Percentiles rank a stretch among this genome's conserved stretches.
phyloP scores from a whole-genome alignment of 2,113 vertebrate genomes.

The Cavia porcellus region DNA sequence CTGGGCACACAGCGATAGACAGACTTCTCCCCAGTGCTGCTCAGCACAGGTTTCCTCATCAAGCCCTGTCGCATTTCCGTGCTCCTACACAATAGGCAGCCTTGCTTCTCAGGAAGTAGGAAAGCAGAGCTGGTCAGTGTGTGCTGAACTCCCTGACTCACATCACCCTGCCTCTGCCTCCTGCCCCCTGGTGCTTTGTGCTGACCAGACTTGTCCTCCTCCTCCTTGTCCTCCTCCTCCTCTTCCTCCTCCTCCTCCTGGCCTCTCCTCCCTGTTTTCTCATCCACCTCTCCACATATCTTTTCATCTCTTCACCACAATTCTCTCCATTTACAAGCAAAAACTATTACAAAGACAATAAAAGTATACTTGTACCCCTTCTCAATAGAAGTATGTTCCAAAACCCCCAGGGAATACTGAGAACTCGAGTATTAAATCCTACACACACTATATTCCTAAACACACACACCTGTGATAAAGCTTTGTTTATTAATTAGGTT shows the following conservation, averaged over 20 bases:
- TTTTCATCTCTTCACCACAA: background rate
- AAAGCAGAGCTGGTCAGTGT: background rate
- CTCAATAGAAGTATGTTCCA: background rate
- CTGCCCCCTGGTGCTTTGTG: background rate
- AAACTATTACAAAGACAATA: background rate
- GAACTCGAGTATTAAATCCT: background rate
- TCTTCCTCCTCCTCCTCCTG: background rate
- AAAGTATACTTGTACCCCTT: background rate
- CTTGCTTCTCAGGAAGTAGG: background rate
- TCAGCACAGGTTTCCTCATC: too few species aligned
- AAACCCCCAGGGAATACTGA: background rate
- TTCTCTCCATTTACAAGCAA: background rate
- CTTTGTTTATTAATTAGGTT: background rate
- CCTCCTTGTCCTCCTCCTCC: background rate
- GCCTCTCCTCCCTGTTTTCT: background rate
- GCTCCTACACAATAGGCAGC: too few species aligned
- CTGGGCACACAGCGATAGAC: fast-evolving
- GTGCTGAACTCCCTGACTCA: background rate
- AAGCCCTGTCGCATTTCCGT: background rate
- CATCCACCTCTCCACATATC: background rate
- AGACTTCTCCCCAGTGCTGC: background rate
- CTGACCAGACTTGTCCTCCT: background rate
- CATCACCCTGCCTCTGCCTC: background rate
- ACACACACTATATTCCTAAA: background rate
- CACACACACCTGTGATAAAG: background rate